Conservation (phyloP, 2,113 vertebrate species). For the Aphyosemion australe region DNA sequence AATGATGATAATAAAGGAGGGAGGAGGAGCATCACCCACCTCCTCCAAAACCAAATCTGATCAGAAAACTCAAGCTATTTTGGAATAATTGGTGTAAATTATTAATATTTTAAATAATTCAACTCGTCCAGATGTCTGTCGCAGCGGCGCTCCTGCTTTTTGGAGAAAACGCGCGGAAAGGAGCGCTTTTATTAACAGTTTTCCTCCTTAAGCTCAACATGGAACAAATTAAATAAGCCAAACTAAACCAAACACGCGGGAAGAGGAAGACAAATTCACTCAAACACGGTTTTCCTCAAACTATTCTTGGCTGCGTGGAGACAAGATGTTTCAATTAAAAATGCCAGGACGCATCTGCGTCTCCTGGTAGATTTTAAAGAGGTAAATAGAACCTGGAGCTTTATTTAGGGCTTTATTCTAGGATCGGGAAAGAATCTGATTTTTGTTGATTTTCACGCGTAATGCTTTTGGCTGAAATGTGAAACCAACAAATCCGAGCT, state of each 20-base stretch:
- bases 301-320: conserved; percentile 24
- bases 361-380: too few relatives aligned
- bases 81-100: too few relatives aligned
- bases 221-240: conserved; percentile 65
- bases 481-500: too few relatives aligned
- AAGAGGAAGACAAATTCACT: conserved; percentile 43
- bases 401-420: too few relatives aligned
- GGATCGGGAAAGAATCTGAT: too few relatives aligned
- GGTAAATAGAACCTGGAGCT: too few relatives aligned
- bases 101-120: not conserved
- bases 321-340: not conserved
- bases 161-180: conserved; percentile 65
- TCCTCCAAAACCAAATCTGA: not conserved
- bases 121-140: not conserved
- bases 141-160: conserved; percentile 36
- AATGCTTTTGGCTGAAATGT: too few relatives aligned
- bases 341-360: too few relatives aligned
- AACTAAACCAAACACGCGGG: conserved; percentile 69
- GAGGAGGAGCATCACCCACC: not conserved
- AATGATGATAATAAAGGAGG: too few relatives aligned
- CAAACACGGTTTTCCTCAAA: conserved; percentile 58
- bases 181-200: not conserved
- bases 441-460: too few relatives aligned
- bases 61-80: not conserved
- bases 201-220: conserved; percentile 38